These are phyloP conservation scores for Brachionus angularis DNA, from an alignment of 1,140 invertebrate species.

Conservation along the genomic window DNA sequence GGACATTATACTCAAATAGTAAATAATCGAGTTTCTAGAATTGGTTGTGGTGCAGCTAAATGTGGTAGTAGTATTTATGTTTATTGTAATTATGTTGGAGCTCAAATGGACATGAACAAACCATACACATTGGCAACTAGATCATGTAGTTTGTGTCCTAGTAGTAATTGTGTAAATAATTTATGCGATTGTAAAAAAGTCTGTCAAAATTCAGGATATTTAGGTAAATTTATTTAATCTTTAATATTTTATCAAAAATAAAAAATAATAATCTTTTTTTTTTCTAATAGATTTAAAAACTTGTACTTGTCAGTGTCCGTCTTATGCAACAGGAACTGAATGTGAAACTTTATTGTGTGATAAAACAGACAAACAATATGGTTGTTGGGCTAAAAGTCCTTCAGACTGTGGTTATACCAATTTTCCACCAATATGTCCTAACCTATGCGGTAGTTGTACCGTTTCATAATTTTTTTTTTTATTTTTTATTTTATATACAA, in stretches of 20 bases:
- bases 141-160: background rate
- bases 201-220: conserved; percentile 25
- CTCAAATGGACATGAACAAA: background rate
- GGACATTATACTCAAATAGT: conserved; percentile 44
- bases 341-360: conserved; percentile 21
- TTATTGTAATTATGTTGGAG: conserved; percentile 27
- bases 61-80: background rate
- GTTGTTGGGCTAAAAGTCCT: too few relatives aligned
- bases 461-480: too few relatives aligned
- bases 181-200: conserved; percentile 31
- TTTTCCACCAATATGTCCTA: too few relatives aligned
- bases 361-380: conserved; percentile 22
- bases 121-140: background rate
- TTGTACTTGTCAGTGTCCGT: conserved; percentile 20
- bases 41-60: conserved; percentile 35
- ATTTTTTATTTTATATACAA: too few relatives aligned
- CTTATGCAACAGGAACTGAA: conserved; percentile 17
- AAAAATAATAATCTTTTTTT: too few relatives aligned
- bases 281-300: background rate
- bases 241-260: too few relatives aligned
- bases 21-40: background rate
- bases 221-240: too few relatives aligned
- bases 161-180: conserved; percentile 9
- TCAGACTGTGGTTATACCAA: too few relatives aligned
- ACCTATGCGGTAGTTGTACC: too few relatives aligned